Percentiles rank a stretch among this genome's conserved stretches.
Evolutionary conservation across 2,888 invertebrate species (phyloP).

Genomic region (Chirona hameri): DNA sequence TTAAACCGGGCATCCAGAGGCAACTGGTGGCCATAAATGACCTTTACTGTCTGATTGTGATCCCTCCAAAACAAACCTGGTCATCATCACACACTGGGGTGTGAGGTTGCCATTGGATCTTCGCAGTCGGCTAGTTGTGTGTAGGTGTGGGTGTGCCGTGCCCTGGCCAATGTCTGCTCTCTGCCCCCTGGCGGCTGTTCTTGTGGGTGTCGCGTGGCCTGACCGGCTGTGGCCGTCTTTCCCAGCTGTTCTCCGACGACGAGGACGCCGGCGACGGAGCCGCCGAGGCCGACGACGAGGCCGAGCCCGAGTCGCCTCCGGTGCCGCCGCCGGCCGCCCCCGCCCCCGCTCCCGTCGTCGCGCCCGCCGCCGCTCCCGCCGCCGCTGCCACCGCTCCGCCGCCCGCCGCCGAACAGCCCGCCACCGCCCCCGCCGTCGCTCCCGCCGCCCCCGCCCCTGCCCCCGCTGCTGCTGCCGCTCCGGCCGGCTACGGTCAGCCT

Average conservation of each 20-base stretch:
- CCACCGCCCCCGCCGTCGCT: neutral
- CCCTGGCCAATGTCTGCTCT: no score
- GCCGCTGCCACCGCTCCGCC: neutral
- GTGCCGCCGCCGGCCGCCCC: neutral
- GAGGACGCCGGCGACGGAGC: slow-evolving; percentile 57
- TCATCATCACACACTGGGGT: no score
- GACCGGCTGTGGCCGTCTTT: neutral
- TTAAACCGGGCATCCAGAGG: no score
- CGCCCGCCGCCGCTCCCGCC: neutral
- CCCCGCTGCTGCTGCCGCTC: slow-evolving; percentile 44
- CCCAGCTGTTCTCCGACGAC: slow-evolving; percentile 59
- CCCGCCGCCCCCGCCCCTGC: slow-evolving; percentile 48
- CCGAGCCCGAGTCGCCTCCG: slow-evolving; percentile 14
- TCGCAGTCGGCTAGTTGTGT: no score
- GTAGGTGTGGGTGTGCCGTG: no score
- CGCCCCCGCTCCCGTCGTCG: neutral
- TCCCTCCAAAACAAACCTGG: no score
- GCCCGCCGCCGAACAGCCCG: neutral
- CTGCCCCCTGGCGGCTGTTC: no score
- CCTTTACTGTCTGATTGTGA: no score
- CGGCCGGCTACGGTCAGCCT: slow-evolving; percentile 41
- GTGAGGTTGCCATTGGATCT: no score
- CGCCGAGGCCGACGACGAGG: slow-evolving; percentile 58
- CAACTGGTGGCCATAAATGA: no score
- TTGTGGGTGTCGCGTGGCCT: neutral